Evolutionary conservation across 2,797 vertebrate genomes (phyloP).

Genomic region (Sebastes aleutianus): DNA sequence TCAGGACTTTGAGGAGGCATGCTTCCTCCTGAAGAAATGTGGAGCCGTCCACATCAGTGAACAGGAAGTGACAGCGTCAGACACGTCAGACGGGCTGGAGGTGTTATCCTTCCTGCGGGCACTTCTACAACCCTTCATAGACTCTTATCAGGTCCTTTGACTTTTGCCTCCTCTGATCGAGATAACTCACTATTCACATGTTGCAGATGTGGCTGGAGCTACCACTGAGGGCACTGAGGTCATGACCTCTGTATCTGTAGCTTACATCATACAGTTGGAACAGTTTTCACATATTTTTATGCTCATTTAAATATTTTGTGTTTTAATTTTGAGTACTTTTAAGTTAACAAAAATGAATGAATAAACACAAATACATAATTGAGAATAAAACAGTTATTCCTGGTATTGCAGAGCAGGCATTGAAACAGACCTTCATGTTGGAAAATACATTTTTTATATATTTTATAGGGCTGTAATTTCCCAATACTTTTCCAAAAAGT

Average conservation of each 20-base stretch:
- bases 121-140: constrained; percentile 89
- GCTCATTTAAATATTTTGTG: background rate
- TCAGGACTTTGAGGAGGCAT: constrained; percentile 96
- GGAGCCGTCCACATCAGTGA: constrained; percentile 77
- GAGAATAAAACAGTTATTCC: background rate
- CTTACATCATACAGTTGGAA: background rate
- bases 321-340: background rate
- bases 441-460: background rate
- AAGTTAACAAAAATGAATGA: background rate
- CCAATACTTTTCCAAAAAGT: background rate
- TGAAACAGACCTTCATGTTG: background rate
- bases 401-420: background rate
- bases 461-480: background rate
- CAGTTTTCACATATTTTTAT: background rate
- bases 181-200: background rate
- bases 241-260: background rate
- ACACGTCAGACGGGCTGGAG: constrained; percentile 66
- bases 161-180: background rate
- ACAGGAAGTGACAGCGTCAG: constrained; percentile 80
- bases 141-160: constrained; percentile 88
- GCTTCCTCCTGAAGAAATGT: constrained; percentile 85
- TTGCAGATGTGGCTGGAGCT: background rate
- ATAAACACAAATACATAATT: background rate
- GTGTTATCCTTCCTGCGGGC: constrained; percentile 83
- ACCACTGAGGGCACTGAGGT: background rate